Conservation (phyloP, 2,113 vertebrate species). For the Rhinoderma darwinii region DNA sequence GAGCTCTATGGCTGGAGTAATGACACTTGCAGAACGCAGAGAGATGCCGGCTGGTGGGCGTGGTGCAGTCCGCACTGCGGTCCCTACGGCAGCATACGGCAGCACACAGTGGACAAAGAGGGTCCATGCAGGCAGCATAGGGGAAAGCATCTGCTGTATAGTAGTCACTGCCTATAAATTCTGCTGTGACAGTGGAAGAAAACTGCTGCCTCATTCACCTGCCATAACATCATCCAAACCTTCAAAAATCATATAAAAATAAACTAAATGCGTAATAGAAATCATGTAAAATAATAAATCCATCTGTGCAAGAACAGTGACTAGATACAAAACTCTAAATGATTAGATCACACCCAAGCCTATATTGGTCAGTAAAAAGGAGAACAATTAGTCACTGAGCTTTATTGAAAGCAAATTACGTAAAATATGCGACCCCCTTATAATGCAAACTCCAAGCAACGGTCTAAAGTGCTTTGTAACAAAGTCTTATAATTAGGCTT, state of each 20-base stretch:
- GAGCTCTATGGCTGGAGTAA: slow-evolving; percentile 46
- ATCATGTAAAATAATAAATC: neutral
- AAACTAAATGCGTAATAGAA: neutral
- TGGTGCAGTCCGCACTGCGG: slow-evolving; percentile 95
- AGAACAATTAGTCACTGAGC: neutral
- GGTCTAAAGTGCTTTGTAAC: neutral
- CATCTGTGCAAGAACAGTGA: neutral
- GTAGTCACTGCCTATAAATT: neutral
- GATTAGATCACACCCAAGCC: neutral
- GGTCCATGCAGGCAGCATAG: slow-evolving; percentile 64
- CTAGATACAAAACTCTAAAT: neutral
- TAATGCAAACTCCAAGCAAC: neutral
- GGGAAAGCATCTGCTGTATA: neutral
- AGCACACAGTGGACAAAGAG: slow-evolving; percentile 80
- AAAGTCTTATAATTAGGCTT: no score
- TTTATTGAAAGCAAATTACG: neutral
- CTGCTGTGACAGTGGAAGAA: neutral
- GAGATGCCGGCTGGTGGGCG: slow-evolving; percentile 86
- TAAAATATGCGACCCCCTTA: neutral
- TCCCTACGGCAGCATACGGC: slow-evolving; percentile 91
- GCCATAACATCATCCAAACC: neutral
- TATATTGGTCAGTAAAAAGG: neutral
- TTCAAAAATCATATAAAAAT: neutral
- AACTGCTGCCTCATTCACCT: slow-evolving; percentile 1
- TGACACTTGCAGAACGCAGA: slow-evolving; percentile 58